These are phyloP conservation scores for Oligia strigilis DNA, from an alignment of 2,888 invertebrate genomes.

Conservation along the genomic window DNA sequence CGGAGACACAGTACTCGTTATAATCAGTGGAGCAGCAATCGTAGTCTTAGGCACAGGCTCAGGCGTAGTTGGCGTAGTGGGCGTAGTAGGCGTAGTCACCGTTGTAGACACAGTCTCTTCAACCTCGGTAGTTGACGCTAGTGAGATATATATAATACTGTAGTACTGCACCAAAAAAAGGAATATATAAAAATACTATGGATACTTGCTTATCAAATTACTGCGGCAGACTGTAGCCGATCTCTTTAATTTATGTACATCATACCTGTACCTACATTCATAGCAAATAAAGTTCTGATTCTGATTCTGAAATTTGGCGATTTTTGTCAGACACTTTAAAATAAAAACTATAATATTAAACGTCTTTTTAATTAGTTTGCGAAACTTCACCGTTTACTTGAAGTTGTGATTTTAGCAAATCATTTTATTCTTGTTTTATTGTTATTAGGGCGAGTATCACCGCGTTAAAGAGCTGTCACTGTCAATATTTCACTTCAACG, in stretches of 20 bases:
- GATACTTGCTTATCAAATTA: neutral
- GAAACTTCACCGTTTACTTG: neutral
- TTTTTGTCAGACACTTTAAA: neutral
- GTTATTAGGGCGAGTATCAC: neutral
- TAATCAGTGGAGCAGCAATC: constrained; percentile 56
- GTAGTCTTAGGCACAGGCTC: constrained; percentile 38
- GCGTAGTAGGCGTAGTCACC: neutral
- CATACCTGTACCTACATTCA: no score
- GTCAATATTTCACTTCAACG: neutral
- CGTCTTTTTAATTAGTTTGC: neutral
- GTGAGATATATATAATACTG: neutral
- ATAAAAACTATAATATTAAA: neutral
- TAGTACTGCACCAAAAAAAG: neutral
- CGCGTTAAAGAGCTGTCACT: neutral
- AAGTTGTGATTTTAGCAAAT: neutral
- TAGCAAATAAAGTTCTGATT: no score
- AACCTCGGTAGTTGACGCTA: constrained; percentile 14
- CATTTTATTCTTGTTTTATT: neutral
- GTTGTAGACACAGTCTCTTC: constrained; percentile 1
- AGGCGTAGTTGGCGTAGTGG: constrained; percentile 3
- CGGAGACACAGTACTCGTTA: constrained; percentile 52
- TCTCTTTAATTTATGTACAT: no score
- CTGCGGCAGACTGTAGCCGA: no score
- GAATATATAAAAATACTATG: neutral
- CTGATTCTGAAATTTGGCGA: neutral